Base-by-base conservation (phyloP, 1,140 invertebrate species). In the Drosophila ercepeae region DNA sequence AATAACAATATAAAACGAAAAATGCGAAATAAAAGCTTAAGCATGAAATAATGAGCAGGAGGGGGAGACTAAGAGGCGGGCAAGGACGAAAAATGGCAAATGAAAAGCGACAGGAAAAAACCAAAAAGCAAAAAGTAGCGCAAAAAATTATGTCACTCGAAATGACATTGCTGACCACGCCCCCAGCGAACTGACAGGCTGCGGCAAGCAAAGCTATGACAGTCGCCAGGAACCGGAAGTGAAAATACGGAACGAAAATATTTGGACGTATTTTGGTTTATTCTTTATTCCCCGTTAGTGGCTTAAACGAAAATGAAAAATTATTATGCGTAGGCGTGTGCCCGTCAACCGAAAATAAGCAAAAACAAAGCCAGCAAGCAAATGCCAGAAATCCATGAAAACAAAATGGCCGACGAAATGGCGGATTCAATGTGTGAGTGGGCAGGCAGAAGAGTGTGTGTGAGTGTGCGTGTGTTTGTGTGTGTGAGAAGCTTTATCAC, bases 301-400 rank as follows among this genome's bases (percentile, higher is more conserved):
- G 29, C 53, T 64, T 45, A 34, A 55, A 68, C 50, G 44, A 68
- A 75, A 79, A 77, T 75, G 72, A 72, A 89, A 89, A 86, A 79
- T 86, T 83, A 72, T 86, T 86, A 86, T 86, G 81, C 81, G 81
- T 88, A 74, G 81, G 81, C 75, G 79, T 63, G 54, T 23, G 36
- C 44, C 50, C 39, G 65, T 58, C 39, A 51, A 45, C 36, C 13
- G 14, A 39, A 39, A 39, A 39, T 16, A 39, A 39, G 3, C 13
- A 58, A 77, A 69, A 63, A 50, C 58, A 74, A 69, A 61, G 29
- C 36, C 45, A 48, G 32, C 36, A 49, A 71, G 69, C 52, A 65
- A 67, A 65, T 36, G 36, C 44, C 36, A 68, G 68, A 61, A 78
- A 45, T 36, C 25, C 57, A 41, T 36, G 13, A 67, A 86, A 78